phyloP scores from a whole-genome alignment of 92 coral and sea anemone genomes.

The Epizoanthus illoricatus region DNA sequence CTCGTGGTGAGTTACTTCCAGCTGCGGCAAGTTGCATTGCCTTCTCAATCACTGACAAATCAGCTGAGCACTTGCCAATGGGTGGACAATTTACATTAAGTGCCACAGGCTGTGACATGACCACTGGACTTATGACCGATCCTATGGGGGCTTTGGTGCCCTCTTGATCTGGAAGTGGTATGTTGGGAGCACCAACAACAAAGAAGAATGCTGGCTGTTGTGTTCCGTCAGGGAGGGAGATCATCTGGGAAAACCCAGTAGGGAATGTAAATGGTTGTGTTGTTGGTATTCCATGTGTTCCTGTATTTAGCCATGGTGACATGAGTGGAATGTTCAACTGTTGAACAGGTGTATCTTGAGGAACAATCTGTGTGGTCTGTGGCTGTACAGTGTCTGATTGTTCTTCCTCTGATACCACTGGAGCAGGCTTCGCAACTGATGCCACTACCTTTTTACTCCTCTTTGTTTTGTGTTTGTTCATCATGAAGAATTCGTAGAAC shows the following conservation, averaged over 20 bases:
- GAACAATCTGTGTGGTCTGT: background rate
- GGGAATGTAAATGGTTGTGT: constrained; percentile 35
- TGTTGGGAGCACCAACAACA: constrained; percentile 37
- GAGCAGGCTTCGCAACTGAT: constrained; percentile 1
- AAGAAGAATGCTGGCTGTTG: constrained; percentile 59
- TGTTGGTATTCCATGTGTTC: constrained; percentile 4
- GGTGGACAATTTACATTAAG: constrained; percentile 50
- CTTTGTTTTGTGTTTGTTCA: constrained; percentile 10
- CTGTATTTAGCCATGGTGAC: background rate
- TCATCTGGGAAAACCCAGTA: constrained; percentile 38
- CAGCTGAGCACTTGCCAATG: constrained; percentile 27
- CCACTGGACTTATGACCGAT: constrained; percentile 60
- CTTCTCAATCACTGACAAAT: constrained; percentile 65
- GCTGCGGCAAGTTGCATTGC: constrained; percentile 76
- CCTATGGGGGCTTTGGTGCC: background rate
- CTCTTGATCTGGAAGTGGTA: constrained; percentile 14
- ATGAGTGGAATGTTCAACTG: background rate
- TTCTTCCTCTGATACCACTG: background rate
- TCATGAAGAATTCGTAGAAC: constrained; percentile 45
- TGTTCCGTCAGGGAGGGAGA: constrained; percentile 45
- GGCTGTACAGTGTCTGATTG: background rate
- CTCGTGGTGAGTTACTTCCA: constrained; percentile 8
- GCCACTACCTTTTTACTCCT: background rate
- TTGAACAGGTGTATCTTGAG: background rate
- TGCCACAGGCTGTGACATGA: constrained; percentile 64